Evolutionary conservation across 2,888 invertebrate species (phyloP), one percentile per base, ranked within the genome.

Genomic region (Darwinula stevensoni): DNA sequence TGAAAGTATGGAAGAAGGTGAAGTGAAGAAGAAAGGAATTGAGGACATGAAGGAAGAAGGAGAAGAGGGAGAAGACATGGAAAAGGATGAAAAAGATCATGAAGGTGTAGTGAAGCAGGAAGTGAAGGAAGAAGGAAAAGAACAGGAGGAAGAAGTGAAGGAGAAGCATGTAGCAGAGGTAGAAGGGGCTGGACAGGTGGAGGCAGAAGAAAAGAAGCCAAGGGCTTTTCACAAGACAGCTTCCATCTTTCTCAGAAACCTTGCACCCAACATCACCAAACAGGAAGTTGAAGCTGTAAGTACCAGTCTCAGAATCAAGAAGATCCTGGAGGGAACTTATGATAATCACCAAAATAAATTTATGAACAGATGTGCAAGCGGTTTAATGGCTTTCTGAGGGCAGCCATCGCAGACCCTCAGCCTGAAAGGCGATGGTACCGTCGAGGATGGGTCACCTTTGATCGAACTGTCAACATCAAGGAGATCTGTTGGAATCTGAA

Each of bases 401-500:
- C 94, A 9, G 88, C 91, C 1, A 63, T 97, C 34, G 88, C 94
- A 1, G 97, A 99, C 54, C 94, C 97, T 1, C 66, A 86, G 45
- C 78, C 86, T 0, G 97, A 97, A 47, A 63, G 91, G 14, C 66
- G 84, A 28, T 97, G 91, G 74, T 75, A 80, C 52, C 67, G 97
- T 11, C 66, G 94, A 31, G 97, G 91, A 27, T 97, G 94, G 94
- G 86, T 91, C 18, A 94, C 94, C 1, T 94, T 91, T 54, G 73
- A 78, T 40, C 62, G 88, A 14, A 75, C 82, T 45, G 88, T 94
- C 29, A 91, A 94, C 53, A 94, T 97, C 40, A 94, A 94, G 49
- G 94, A 97, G 48, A 94, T 97, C 40, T 97, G 94, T 53, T 97
- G 91, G 91, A 84, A 80, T 48, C 61, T 99, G 27, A 94, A 91